phyloP scores from a whole-genome alignment of 1,140 invertebrate species.

The Thaumetopoea pityocampa region DNA sequence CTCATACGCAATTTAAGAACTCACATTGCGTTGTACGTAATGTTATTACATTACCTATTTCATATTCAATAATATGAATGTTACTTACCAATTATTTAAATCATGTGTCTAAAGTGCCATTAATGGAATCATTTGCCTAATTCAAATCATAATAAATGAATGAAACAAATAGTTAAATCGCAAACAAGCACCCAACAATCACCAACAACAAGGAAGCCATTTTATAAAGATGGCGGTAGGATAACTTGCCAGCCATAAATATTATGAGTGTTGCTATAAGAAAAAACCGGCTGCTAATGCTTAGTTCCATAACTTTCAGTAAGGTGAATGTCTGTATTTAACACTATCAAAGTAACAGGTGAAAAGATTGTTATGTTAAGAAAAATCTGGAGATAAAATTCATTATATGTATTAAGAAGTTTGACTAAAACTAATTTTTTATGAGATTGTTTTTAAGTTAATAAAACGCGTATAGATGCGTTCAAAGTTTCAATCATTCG shows the following conservation, averaged over 20 bases:
- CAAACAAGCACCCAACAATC: conserved; percentile 69
- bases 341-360: no score
- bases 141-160: conserved; percentile 48
- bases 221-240: conserved; percentile 58
- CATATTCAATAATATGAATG: conserved; percentile 9
- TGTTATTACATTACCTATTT: conserved; percentile 43
- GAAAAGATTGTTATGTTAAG: no score
- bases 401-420: no score
- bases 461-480: conserved; percentile 32
- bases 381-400: no score
- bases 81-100: conserved; percentile 48
- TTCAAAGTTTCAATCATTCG: conserved; percentile 33
- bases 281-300: no score
- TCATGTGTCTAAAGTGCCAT: conserved; percentile 27
- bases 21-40: conserved; percentile 51
- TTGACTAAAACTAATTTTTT: no score
- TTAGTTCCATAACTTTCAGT: no score
- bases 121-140: conserved; percentile 31
- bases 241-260: conserved; percentile 22
- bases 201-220: conserved; percentile 72
- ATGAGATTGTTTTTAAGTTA: conserved; percentile 11
- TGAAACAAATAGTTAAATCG: conserved; percentile 60
- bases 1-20: conserved; percentile 28
- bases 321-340: no score
- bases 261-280: conserved; percentile 19